Evolutionary conservation across 2,113 vertebrate genomes (phyloP).

Genomic region (Pseudorhombus dupliciocellatus): DNA sequence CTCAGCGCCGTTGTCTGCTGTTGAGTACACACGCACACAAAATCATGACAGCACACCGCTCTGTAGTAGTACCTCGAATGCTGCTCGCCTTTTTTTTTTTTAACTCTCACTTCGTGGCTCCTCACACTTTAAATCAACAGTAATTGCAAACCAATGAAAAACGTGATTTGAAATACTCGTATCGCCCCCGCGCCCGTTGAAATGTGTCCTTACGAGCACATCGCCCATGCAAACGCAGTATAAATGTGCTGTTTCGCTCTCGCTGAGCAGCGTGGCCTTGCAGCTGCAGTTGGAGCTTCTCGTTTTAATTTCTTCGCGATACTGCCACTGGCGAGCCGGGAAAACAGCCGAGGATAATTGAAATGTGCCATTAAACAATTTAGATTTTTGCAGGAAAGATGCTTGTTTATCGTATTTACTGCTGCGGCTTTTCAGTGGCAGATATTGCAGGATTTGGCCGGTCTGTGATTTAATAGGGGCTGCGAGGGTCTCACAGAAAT

Average conservation of each 20-base stretch:
- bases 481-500: conserved; percentile 47
- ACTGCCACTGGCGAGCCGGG: conserved; percentile 1
- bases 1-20: conserved; percentile 31
- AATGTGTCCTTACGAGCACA: conserved; percentile 18
- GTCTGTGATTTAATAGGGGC: conserved; percentile 54
- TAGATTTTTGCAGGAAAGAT: conserved; percentile 33
- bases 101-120: conserved; percentile 24
- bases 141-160: conserved; percentile 9
- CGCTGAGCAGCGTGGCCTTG: conserved; percentile 7
- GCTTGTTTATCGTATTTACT: conserved; percentile 55
- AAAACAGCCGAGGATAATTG: conserved; percentile 50
- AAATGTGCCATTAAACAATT: conserved; percentile 59
- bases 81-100: conserved; percentile 27
- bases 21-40: conserved; percentile 13
- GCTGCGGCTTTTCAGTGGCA: conserved; percentile 39
- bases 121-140: conserved; percentile 26
- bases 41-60: conserved; percentile 2
- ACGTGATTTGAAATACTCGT: conserved; percentile 10
- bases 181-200: conserved; percentile 33
- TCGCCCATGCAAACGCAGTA: conserved; percentile 26
- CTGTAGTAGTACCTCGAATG: conserved; percentile 3
- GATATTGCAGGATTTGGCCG: conserved; percentile 46
- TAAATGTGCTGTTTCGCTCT: conserved; percentile 37
- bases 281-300: conserved; percentile 16
- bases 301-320: conserved; percentile 28